phyloP scores from a whole-genome alignment of 2,113 vertebrate genomes.

The Furnarius figulus region DNA sequence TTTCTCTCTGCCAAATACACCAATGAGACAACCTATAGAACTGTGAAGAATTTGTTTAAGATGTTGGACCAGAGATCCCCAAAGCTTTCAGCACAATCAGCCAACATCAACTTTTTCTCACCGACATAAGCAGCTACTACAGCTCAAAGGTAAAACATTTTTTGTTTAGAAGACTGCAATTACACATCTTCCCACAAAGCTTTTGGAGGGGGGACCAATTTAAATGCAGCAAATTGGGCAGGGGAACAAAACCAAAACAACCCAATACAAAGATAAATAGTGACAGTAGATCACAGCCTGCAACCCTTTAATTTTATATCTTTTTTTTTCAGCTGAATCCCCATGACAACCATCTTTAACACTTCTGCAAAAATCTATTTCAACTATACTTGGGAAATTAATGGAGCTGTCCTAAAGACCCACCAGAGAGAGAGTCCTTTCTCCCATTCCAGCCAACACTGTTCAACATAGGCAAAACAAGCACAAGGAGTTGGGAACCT shows the following conservation, averaged over 20 bases:
- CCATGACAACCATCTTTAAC: slow-evolving; percentile 25
- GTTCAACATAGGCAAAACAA: not conserved
- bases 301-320: slow-evolving; percentile 20
- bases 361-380: not conserved
- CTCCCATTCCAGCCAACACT: not conserved
- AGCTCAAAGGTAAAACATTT: not conserved
- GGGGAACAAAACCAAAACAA: not conserved
- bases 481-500: not conserved
- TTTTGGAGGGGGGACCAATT: not conserved
- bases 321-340: slow-evolving; percentile 34
- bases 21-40: not conserved
- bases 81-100: not conserved
- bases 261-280: not conserved
- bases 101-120: not conserved
- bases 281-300: slow-evolving; percentile 34
- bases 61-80: not conserved
- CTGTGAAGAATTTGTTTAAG: not conserved
- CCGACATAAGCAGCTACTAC: not conserved
- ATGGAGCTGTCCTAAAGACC: not conserved
- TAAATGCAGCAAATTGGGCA: not conserved
- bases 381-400: not conserved
- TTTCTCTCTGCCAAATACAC: not conserved
- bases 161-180: not conserved
- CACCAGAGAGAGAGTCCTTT: not conserved
- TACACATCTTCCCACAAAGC: not conserved